Evolutionary conservation across 2,113 vertebrate species (phyloP), one percentile per base, ranked within the genome.

Genomic region (Pteronura brasiliensis): DNA sequence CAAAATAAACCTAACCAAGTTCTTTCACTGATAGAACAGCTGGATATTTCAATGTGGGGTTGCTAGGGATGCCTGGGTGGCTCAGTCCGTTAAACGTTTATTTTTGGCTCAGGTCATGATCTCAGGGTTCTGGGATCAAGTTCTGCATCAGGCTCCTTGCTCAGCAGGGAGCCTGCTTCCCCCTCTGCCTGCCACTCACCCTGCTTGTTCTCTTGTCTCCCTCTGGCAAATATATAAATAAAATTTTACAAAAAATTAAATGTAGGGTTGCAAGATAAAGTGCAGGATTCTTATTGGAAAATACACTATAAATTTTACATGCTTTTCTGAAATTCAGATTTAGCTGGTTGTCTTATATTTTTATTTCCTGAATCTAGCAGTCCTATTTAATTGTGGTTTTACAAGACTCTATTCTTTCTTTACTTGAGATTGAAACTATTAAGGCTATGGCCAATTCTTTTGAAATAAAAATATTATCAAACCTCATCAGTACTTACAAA

Each of bases 251-350:
- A 65, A 65, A 65, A 65, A 65, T 17, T 88, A 87, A 93, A 44
- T 49, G 52, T 47, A 52, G 9, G n/a, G 25, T 18, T 92, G 34
- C 47, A 83, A 82, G 77, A 83, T 88, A 74, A 76, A 80, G 61
- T 72, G 44, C 36, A 94, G 10, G 29, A 34, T 92, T 39, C 39
- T 29, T 20, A 29, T 0, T 39, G 47, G 63, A 86, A 76, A 17
- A 55, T 74, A 7, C 3, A 76, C 4, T 92, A 34, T 84, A 94
- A 92, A 18, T 82, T 61, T 34, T 83, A 74, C 27, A 57, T 91
- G 18, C 88, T 96, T 79, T 76, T 44, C 47, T 84, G 59, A 80
- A 87, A 86, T 93, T 93, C 47, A 79, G 39, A 85, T 59, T 93
- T 59, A 79, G 42, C 17, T 92, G 29, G 42, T 55, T 9, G 72